Evolutionary conservation across 1,140 invertebrate species (phyloP), one percentile per base, ranked within the genome.

Genomic region (Cardiocondyla obscurior): DNA sequence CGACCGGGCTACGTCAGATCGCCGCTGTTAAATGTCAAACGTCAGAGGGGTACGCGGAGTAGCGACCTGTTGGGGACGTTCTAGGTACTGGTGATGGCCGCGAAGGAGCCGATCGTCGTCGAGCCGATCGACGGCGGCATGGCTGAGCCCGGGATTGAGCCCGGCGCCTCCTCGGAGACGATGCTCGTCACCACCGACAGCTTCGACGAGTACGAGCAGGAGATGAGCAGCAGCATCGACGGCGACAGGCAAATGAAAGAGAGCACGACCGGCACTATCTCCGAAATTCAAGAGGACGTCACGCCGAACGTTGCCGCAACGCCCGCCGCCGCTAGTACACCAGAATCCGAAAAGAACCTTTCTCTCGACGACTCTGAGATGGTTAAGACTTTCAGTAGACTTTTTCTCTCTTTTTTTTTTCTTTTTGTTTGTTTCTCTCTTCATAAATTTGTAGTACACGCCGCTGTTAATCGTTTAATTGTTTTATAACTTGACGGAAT

Each of bases 101-200:
- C 88, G 14, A 89, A 85, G 53, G 90, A 92, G 67, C 57, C 89
- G 49, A 46, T 65, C 55, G 76, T 85, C 30, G 82, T 85, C 42
- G 72, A 76, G 28, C 16, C 74, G 25, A 86, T 90, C 33, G 93
- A 93, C 42, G 90, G 92, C 58, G 89, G 87, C 8, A 93, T 93
- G 12, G 89, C 90, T 8, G 92, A 93, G 28, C 89, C 93, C 33
- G 94, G 93, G 76, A 93, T 94, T 74, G 94, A 95, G 84, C 95
- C 95, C 44, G 95, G 95, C 28, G 95, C 95, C 67, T 94, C 95
- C 7, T 86, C 91, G 12, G 96, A 96, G 89, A 96, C 95, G 70
- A 95, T 97, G 92, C 93, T 97, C 33, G 95, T 96, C 22, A 95
- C 96, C 8, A 96, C 95, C 7, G 96, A 96, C 89, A 96, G 95